These are phyloP conservation scores for Chloropsis hardwickii DNA, from an alignment of 2,113 vertebrate genomes.

Conservation along the genomic window DNA sequence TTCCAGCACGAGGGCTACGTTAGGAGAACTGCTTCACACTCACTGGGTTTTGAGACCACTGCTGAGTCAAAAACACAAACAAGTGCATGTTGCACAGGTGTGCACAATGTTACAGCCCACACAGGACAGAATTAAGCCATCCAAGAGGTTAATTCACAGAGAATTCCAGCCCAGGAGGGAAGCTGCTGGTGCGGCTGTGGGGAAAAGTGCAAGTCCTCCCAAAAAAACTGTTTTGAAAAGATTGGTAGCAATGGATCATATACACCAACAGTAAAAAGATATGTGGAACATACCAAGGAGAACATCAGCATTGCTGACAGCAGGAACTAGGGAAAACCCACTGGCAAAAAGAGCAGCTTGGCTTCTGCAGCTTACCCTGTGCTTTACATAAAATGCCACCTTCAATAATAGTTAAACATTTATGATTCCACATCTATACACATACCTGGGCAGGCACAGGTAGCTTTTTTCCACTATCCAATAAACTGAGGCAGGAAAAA, in stretches of 20 bases:
- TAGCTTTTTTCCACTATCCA: neutral
- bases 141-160: neutral
- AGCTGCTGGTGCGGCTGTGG: accelerated
- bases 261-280: neutral
- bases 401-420: neutral
- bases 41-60: neutral
- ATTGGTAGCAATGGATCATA: neutral
- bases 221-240: neutral
- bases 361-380: neutral
- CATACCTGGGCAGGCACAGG: neutral
- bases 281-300: neutral
- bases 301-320: neutral
- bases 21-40: neutral
- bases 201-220: neutral
- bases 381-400: neutral
- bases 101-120: accelerated
- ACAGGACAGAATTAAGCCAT: neutral
- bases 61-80: neutral
- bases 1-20: neutral
- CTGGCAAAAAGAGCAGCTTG: neutral
- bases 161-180: neutral
- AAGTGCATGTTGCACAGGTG: accelerated
- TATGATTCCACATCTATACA: neutral
- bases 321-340: neutral
- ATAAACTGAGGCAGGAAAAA: neutral